Percentiles rank a stretch among this genome's conserved stretches.
Conservation (phyloP, 2,113 vertebrate species). For the Chlorodrepanis virens region DNA sequence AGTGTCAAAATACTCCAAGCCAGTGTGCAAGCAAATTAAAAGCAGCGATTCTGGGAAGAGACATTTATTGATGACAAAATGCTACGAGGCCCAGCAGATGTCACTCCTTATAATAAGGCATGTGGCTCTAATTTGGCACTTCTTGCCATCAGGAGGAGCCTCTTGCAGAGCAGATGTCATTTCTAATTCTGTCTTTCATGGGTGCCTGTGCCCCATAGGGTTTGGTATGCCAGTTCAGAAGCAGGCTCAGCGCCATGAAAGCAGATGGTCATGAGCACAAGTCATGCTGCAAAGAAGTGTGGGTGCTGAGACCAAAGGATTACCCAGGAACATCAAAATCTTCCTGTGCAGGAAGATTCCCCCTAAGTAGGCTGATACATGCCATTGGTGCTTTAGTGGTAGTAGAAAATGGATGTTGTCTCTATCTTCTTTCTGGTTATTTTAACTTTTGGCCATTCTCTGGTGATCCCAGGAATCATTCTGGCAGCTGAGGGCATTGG, state of each 20-base stretch:
- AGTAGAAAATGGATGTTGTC: not conserved
- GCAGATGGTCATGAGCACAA: conserved; percentile 49
- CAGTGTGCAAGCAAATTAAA: not conserved
- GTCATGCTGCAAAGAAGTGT: not conserved
- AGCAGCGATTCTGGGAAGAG: not conserved
- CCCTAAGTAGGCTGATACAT: not conserved
- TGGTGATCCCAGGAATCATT: not conserved
- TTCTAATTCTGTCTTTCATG: conserved; percentile 18
- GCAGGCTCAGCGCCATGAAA: conserved; percentile 16
- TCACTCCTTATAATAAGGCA: not conserved
- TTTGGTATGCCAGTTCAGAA: not conserved
- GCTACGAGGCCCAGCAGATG: not conserved
- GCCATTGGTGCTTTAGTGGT: not conserved
- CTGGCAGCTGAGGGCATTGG: not conserved
- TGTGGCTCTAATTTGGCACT: conserved; percentile 1
- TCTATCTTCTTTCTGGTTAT: not conserved
- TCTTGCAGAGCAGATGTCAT: conserved; percentile 24
- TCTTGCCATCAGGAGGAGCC: not conserved
- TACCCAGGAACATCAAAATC: not conserved
- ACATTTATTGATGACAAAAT: not conserved
- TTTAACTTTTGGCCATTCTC: not conserved
- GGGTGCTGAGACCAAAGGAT: not conserved
- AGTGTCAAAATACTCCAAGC: not conserved
- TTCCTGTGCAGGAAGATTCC: not conserved
- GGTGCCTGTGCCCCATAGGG: not conserved